Conservation (phyloP, 2,113 vertebrate species). For the Axis porcinus region DNA sequence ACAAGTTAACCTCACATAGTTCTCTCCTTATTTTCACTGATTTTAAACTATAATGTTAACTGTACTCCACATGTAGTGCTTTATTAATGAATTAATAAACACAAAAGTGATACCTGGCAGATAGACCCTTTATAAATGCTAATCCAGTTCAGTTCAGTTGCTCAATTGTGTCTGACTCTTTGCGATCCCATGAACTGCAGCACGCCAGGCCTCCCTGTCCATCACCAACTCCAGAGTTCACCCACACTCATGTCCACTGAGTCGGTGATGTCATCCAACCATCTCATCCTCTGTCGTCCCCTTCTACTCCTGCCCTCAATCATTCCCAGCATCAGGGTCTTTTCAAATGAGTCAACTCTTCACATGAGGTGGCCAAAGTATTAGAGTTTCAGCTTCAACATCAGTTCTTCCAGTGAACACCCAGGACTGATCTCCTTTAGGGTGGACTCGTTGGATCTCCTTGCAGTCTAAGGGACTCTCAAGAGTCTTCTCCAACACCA, state of each 20-base stretch:
- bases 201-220: neutral
- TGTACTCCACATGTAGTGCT: neutral
- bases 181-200: neutral
- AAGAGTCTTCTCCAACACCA: neutral
- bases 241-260: neutral
- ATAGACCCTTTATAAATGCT: neutral
- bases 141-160: neutral
- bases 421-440: neutral
- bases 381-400: neutral
- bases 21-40: neutral
- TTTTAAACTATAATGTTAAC: neutral
- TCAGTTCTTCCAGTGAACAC: neutral
- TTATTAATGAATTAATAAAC: neutral
- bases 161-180: fast-evolving
- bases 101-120: neutral
- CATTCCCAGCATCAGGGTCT: neutral
- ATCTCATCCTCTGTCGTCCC: neutral
- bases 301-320: neutral
- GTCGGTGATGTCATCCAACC: neutral
- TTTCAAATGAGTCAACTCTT: neutral
- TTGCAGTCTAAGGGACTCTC: neutral
- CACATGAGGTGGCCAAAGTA: fast-evolving
- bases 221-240: neutral
- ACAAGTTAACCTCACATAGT: neutral
- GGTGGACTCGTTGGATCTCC: neutral